Base-by-base conservation (phyloP, 2,888 invertebrate genomes). In the Platynereis dumerilii region DNA sequence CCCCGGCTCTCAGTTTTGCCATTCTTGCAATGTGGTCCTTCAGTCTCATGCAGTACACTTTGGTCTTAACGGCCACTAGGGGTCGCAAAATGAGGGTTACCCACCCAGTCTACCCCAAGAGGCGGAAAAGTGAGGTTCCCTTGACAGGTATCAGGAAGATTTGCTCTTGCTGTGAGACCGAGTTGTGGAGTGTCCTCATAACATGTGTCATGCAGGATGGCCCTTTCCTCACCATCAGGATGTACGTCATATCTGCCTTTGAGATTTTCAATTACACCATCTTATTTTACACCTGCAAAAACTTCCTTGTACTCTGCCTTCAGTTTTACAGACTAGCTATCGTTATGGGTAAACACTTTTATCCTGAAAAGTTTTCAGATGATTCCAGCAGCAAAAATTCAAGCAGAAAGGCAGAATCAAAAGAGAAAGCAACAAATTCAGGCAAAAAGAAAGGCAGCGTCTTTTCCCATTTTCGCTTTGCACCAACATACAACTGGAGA, bases 201-300 rank as follows among this genome's bases (percentile, higher is more conserved):
- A 83, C 85, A 1, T 78, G 86, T 55, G 60, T 79, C 26, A 75
- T 86, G 42, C 86, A 86, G 71, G 86, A 86, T 69, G 80, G 85
- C 12, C 86, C 86, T 0, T 86, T 85, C 74, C 74, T 86, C 5
- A 65, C 68, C 2, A 64, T 82, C 5, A 72, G 83, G 3, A 67
- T 80, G 17, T 75, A 75, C 68, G 72, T 78, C 17, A 69, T 82
- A 48, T 64, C 78, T 57, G 66, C 66, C 7, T 76, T 76, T 66
- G 69, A 74, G 53, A 73, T 80, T 7, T 64, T 78, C 65, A 77
- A 74, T 29, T 81, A 83, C 69, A 76, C 77, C 52, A 79, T 80
- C 64, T 69, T 82, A 26, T 83, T 83, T 72, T 83, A 80, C 72
- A 78, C 77, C 28, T 69, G 72, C 58, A 80, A 80, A 68, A 80